Conservation (phyloP, 2,797 vertebrate species). For the Hipposideros larvatus region DNA sequence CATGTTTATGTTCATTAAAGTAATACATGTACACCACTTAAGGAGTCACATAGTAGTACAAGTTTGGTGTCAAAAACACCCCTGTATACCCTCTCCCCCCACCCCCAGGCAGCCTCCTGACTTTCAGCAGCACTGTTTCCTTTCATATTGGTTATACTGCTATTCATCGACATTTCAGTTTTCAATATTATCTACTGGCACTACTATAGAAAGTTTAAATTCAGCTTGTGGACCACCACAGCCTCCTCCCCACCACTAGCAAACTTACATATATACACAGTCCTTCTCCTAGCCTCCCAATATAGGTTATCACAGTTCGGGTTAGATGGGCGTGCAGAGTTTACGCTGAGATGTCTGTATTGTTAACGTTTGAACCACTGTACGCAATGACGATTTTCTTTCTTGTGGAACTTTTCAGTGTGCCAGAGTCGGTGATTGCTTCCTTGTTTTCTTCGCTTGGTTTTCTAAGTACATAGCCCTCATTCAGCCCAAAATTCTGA, state of each 20-base stretch:
- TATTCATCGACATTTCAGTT: not conserved
- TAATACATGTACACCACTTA: not conserved
- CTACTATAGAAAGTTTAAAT: not conserved
- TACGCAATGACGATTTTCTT: not conserved
- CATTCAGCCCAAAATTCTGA: not conserved
- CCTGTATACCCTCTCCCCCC: accelerated
- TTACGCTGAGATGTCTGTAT: not conserved
- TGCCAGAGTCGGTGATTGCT: not conserved
- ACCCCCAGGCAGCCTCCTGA: not conserved
- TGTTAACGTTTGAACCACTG: not conserved
- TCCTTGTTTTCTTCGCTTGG: not conserved
- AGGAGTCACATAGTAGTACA: not conserved
- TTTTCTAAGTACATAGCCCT: not conserved
- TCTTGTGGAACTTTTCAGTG: not conserved
- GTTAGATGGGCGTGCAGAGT: not conserved
- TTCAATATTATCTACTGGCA: not conserved
- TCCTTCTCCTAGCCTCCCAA: not conserved
- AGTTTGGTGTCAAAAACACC: not conserved
- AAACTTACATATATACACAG: accelerated
- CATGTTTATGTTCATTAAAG: not conserved
- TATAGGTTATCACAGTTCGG: not conserved
- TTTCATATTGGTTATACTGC: not conserved
- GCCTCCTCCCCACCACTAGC: not conserved
- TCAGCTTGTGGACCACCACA: not conserved
- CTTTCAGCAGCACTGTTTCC: not conserved